phyloP scores from a whole-genome alignment of 1,140 invertebrate species.

The Forficula auricularia region DNA sequence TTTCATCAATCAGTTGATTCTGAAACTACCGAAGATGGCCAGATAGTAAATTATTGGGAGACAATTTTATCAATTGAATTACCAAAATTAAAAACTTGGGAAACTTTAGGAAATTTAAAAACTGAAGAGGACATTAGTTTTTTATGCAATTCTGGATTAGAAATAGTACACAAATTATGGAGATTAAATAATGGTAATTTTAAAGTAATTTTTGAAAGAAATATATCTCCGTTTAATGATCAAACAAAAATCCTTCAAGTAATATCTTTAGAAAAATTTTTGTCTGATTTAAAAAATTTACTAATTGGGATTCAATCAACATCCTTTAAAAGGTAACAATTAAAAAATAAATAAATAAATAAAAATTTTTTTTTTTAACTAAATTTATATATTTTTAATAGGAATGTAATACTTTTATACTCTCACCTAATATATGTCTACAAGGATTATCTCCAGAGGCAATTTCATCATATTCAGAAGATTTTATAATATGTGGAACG shows the following conservation, averaged over 20 bases:
- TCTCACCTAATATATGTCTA: constrained; percentile 20
- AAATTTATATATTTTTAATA: constrained; percentile 19
- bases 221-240: constrained; percentile 7
- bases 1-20: constrained; percentile 14
- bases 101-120: constrained; percentile 20
- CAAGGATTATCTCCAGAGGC: constrained; percentile 19
- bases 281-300: constrained; percentile 25
- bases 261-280: constrained; percentile 21
- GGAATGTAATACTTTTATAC: constrained; percentile 17
- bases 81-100: constrained; percentile 22
- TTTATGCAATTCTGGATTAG: constrained; percentile 19
- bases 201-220: constrained; percentile 14
- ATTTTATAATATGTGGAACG: constrained; percentile 24
- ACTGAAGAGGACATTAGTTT: constrained; percentile 20
- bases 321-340: constrained; percentile 24
- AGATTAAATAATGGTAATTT: constrained; percentile 16
- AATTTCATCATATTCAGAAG: constrained; percentile 18
- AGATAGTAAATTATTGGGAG: constrained; percentile 17
- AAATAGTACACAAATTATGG: constrained; percentile 21
- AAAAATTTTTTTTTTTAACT: constrained; percentile 12
- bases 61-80: constrained; percentile 6
- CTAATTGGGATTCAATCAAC: constrained; percentile 31
- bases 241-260: constrained; percentile 13
- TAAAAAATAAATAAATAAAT: constrained; percentile 14
- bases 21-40: constrained; percentile 11